Evolutionary conservation across 2,888 invertebrate genomes (phyloP), one percentile per base, ranked within the genome.

Genomic region (Rhagophthalmus giganteus): DNA sequence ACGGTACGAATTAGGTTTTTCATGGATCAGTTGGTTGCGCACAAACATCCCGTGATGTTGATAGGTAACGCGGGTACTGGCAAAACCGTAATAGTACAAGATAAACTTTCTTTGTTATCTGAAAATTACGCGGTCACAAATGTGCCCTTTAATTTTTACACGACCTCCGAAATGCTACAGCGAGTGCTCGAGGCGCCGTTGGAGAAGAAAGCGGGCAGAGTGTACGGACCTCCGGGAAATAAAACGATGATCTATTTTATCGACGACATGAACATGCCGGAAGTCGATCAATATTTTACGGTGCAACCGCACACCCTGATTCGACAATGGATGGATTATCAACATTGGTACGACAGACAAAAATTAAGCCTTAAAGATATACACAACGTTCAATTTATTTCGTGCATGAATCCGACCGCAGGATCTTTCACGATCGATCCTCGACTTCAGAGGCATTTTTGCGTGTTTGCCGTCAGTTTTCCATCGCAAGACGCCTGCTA

Each of bases 261-360:
- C 47, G 96, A 96, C 67, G 96, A 96, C 66, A 84, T 96, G 85
- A 96, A 96, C 72, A 96, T 96, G 94, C 96, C 96, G 0, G 94
- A 94, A 77, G 94, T 95, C 2, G 96, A 96, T 73, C 83, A 82
- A 45, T 96, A 95, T 72, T 93, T 91, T 46, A 96, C 96, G 0
- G 95, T 95, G 8, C 95, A 95, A 70, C 94, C 96, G 0, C 96
- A 96, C 68, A 96, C 96, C 0, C 79, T 96, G 1, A 87, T 96
- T 54, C 79, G 95, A 12, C 93, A 97, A 71, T 93, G 90, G 71
- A 85, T 95, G 82, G 94, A 95, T 74, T 96, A 96, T 70, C 84
- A 81, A 59, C 96, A 96, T 75, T 97, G 96, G 95, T 97, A 96
- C 70, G 96, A 97, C 70, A 78, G 95, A 47, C 77, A 82, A 33